phyloP scores from a whole-genome alignment of 2,888 invertebrate species.

The Ectobius pallidus region DNA sequence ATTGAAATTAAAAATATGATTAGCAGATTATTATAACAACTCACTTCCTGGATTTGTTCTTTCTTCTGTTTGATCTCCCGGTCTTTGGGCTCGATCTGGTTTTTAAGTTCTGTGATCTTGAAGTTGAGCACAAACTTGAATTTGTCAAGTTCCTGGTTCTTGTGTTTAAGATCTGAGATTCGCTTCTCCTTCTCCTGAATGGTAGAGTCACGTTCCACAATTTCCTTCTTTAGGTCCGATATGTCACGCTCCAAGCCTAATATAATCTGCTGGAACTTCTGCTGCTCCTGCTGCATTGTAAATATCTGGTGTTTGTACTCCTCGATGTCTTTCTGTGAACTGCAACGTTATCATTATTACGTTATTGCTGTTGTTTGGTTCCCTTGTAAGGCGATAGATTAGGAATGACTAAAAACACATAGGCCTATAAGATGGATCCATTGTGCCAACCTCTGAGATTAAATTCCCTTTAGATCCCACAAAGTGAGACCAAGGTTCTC shows the following conservation, averaged over 20 bases:
- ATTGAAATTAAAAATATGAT: too few species aligned
- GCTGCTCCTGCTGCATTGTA: slow-evolving; percentile 71
- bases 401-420: neutral
- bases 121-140: slow-evolving; percentile 89
- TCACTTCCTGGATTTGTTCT: slow-evolving; percentile 71
- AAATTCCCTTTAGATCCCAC: too few species aligned
- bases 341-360: slow-evolving; percentile 34
- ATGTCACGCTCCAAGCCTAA: slow-evolving; percentile 77
- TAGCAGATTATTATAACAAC: too few species aligned
- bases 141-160: slow-evolving; percentile 88
- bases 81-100: slow-evolving; percentile 86
- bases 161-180: slow-evolving; percentile 81
- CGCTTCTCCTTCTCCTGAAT: slow-evolving; percentile 86
- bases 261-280: slow-evolving; percentile 73
- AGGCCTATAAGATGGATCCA: too few species aligned
- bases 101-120: slow-evolving; percentile 86
- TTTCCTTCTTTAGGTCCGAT: slow-evolving; percentile 81
- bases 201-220: slow-evolving; percentile 79
- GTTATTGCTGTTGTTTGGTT: too few species aligned
- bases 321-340: slow-evolving; percentile 73
- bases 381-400: too few species aligned
- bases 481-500: too few species aligned
- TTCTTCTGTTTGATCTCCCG: slow-evolving; percentile 83
- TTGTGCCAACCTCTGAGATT: too few species aligned
- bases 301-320: slow-evolving; percentile 69